Evolutionary conservation across 2,888 invertebrate species (phyloP), one percentile per base, ranked within the genome.

Genomic region (Anticlea derivata): DNA sequence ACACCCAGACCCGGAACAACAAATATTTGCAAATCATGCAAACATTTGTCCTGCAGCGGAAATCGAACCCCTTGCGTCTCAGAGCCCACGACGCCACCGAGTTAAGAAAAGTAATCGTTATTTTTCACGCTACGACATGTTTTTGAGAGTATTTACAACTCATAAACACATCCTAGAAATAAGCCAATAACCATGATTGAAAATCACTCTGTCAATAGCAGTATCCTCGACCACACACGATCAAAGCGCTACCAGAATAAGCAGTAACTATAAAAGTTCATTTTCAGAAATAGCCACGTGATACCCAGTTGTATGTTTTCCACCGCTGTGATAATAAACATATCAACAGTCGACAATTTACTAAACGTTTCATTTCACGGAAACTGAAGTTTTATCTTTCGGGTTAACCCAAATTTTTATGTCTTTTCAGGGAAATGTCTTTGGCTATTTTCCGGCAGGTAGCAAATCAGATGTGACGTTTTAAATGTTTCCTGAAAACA

Each of bases 261-360:
- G 70, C 70, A 55, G 62, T 69, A 74, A 72, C 83, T 73, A 80
- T 82, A 83, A 83, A 85, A 81, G 70, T 75, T 79, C 70, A 66
- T 70, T 80, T 84, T 83, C 76, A 78, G 79, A 79, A 81, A 80
- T 76, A 80, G 74, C 63, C 55, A 58, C 77, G 68, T 77, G 76
- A 83, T 82, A 78, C 73, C 71, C 68, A 60, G 60, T 54, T 48
- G 65, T 77, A 66, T 78, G 77, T 82, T 83, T 75, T 72, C 71
- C 61, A 70, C 67, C 70, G 75, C 65, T 66, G 72, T 70, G 75
- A 85, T 84, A 84, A 86, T 86, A 86, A 86, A 86, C 80, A 83
- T 74, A 83, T 86, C 86, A 81, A 64, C 82, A 73, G 73, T 68
- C 69, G 71, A 78, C 79, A 74, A 79, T 75, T 78, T 71, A 74